These are phyloP conservation scores for Aporophyla nigra DNA, from an alignment of 2,888 invertebrate genomes.

Conservation along the genomic window DNA sequence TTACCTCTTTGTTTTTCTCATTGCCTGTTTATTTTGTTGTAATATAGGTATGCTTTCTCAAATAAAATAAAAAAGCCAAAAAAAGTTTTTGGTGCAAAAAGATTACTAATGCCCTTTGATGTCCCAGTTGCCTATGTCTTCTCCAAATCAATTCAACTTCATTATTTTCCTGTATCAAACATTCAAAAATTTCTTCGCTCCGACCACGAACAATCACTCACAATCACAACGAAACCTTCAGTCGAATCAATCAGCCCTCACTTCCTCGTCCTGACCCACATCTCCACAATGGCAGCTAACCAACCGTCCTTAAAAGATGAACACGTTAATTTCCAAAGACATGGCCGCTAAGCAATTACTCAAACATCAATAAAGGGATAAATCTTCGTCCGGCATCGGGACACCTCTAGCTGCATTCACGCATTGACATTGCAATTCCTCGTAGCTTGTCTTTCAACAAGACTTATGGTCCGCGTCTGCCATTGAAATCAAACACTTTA, in stretches of 20 bases:
- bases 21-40: background rate
- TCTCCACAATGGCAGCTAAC: conserved; percentile 55
- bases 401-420: conserved; percentile 68
- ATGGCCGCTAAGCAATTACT: conserved; percentile 60
- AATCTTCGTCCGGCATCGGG: conserved; percentile 66
- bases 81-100: background rate
- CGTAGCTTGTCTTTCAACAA: conserved; percentile 60
- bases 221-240: conserved; percentile 32
- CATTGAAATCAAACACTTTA: conserved; percentile 65
- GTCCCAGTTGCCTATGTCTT: background rate
- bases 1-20: background rate
- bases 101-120: background rate
- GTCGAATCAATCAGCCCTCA: conserved; percentile 50
- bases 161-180: conserved; percentile 1
- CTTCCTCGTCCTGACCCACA: conserved; percentile 56
- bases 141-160: background rate
- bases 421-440: conserved; percentile 72
- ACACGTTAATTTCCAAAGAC: conserved; percentile 63
- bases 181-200: background rate
- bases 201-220: conserved; percentile 19
- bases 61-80: background rate
- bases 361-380: conserved; percentile 68
- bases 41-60: background rate
- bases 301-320: conserved; percentile 58
- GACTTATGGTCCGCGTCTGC: conserved; percentile 64